phyloP scores from a whole-genome alignment of 2,113 vertebrate genomes.

The Sciurus niger region DNA sequence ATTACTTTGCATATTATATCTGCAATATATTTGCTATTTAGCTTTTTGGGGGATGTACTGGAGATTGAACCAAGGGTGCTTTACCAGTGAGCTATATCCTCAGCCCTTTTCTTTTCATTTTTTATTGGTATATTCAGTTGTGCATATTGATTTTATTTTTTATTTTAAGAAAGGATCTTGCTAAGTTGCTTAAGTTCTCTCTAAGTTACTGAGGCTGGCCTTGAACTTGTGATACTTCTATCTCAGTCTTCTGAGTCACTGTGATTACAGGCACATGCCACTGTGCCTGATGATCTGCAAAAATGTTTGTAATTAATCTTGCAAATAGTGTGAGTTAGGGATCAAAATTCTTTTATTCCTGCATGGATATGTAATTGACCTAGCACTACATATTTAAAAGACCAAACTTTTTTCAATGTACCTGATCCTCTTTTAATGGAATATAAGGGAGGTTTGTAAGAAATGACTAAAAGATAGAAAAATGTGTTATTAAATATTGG shows the following conservation, averaged over 20 bases:
- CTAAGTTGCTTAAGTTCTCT: no score
- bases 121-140: no score
- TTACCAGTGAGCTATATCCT: no score
- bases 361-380: conserved; percentile 18
- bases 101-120: no score
- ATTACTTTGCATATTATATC: conserved; percentile 37
- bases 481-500: neutral
- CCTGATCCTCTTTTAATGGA: conserved; percentile 32
- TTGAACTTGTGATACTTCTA: no score
- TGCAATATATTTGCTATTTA: neutral
- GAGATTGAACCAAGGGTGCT: no score
- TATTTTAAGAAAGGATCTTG: no score
- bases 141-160: no score
- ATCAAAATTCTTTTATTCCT: neutral
- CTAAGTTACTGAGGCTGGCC: no score
- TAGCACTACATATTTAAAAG: neutral
- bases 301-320: conserved; percentile 42
- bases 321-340: neutral
- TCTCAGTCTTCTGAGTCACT: no score
- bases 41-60: no score
- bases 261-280: no score
- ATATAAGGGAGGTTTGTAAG: conserved; percentile 57
- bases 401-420: neutral
- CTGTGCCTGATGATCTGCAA: neutral
- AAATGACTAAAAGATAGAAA: conserved; percentile 38